These are phyloP conservation scores for Drosophila hamatofila DNA, from an alignment of 2,888 invertebrate genomes.

Conservation along the genomic window DNA sequence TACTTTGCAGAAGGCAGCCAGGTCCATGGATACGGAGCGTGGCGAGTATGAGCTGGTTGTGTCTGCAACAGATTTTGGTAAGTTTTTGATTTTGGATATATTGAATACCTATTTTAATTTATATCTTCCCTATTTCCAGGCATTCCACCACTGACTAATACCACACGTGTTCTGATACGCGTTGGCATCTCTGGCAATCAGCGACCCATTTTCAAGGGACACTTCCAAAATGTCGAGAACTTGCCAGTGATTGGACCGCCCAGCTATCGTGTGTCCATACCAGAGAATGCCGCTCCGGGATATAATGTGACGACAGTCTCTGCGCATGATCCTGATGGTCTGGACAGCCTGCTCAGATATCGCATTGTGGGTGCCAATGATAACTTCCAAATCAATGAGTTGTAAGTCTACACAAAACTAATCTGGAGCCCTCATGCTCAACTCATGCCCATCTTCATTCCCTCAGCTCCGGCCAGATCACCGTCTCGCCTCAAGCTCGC, in stretches of 20 bases:
- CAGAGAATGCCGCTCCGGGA: slow-evolving; percentile 90
- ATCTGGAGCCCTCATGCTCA: no score
- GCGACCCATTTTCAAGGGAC: slow-evolving; percentile 91
- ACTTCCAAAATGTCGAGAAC: slow-evolving; percentile 87
- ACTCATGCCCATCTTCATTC: background rate
- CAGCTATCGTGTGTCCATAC: slow-evolving; percentile 89
- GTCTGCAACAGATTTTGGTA: slow-evolving; percentile 90
- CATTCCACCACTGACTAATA: slow-evolving; percentile 88
- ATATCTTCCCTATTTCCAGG: slow-evolving; percentile 82
- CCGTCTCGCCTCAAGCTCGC: slow-evolving; percentile 90
- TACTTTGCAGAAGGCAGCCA: slow-evolving; percentile 88
- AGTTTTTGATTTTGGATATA: slow-evolving; percentile 29
- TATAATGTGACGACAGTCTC: slow-evolving; percentile 89
- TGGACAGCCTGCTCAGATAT: slow-evolving; percentile 89
- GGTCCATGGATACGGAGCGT: slow-evolving; percentile 90
- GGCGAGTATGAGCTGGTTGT: slow-evolving; percentile 90
- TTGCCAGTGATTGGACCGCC: slow-evolving; percentile 88
- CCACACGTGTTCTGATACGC: slow-evolving; percentile 89
- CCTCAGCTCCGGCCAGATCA: slow-evolving; percentile 89
- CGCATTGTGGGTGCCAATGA: slow-evolving; percentile 91
- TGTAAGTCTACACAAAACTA: slow-evolving; percentile 85
- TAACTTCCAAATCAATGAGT: slow-evolving; percentile 91
- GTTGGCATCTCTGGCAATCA: slow-evolving; percentile 93
- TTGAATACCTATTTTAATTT: background rate
- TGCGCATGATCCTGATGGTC: slow-evolving; percentile 92